Evolutionary conservation across 30 jellyfish, hydroid and myxozoan species (phyloP).

Genomic region (Aurelia aurita): DNA sequence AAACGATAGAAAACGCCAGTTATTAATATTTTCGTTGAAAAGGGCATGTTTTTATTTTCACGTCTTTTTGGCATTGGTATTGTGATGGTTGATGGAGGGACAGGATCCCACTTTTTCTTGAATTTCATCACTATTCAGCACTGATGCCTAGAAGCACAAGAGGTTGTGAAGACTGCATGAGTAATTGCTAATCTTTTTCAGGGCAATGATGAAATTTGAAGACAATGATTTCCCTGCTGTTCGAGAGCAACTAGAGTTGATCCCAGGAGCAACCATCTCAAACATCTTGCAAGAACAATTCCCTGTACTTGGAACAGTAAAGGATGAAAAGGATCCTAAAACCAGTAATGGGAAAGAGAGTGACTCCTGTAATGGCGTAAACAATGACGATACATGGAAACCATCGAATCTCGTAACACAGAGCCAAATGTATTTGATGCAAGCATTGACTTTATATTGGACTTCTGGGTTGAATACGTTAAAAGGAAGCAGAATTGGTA

Average conservation of each 20-base stretch:
- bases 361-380: constrained; percentile 1
- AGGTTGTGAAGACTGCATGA: background rate
- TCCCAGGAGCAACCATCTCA: constrained; percentile 94
- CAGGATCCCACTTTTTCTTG: too few relatives aligned
- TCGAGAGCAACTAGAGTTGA: constrained; percentile 90
- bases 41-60: too few relatives aligned
- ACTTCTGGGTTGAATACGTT: constrained; percentile 95
- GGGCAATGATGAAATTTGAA: constrained; percentile 97
- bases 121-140: too few relatives aligned
- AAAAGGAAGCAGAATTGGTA: constrained; percentile 95
- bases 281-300: constrained; percentile 94
- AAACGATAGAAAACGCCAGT: too few relatives aligned
- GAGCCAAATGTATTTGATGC: constrained; percentile 86
- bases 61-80: too few relatives aligned
- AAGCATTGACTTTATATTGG: constrained; percentile 97
- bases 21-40: too few relatives aligned
- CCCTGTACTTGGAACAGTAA: constrained; percentile 96
- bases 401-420: constrained; percentile 82
- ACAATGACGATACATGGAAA: constrained; percentile 69
- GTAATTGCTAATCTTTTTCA: constrained; percentile 6
- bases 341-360: constrained; percentile 31
- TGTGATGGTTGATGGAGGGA: background rate
- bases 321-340: constrained; percentile 80
- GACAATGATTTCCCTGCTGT: constrained; percentile 97
- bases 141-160: background rate